phyloP scores from a whole-genome alignment of 2,113 vertebrate genomes.

The Romanogobio albipinnatus region DNA sequence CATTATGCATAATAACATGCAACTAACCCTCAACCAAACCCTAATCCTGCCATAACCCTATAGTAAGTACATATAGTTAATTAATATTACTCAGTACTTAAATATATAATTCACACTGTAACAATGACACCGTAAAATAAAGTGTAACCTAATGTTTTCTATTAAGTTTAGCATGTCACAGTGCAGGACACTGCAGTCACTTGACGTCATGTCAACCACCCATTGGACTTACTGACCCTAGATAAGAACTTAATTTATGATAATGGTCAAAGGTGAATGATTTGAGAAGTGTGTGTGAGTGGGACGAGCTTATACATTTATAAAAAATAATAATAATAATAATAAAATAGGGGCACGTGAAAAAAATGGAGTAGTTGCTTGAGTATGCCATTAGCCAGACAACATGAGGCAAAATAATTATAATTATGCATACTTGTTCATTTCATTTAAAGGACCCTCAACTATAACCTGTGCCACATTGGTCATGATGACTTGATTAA shows the following conservation, averaged over 20 bases:
- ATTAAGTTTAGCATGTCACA: not conserved
- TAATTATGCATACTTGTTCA: slow-evolving; percentile 3
- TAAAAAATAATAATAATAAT: not conserved
- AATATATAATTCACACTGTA: too few relatives aligned
- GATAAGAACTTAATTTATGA: not conserved
- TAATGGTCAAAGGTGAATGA: not conserved
- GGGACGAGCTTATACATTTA: not conserved
- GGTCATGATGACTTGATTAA: slow-evolving; percentile 50
- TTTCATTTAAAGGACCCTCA: slow-evolving; percentile 26
- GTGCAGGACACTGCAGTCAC: not conserved
- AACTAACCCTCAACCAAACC: too few relatives aligned
- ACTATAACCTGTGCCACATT: not conserved
- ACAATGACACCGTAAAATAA: too few relatives aligned
- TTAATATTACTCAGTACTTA: too few relatives aligned
- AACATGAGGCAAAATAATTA: too few relatives aligned
- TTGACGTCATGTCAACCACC: not conserved
- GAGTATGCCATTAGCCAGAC: too few relatives aligned
- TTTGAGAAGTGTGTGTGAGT: not conserved
- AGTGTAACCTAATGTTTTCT: not conserved
- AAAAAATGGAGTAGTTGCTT: too few relatives aligned
- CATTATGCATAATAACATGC: too few relatives aligned
- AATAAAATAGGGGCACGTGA: not conserved
- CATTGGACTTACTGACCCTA: not conserved
- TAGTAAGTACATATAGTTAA: too few relatives aligned
- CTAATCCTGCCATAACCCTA: too few relatives aligned